These are phyloP conservation scores for Parelbella ahira DNA, from an alignment of 2,888 invertebrate species.

Conservation along the genomic window DNA sequence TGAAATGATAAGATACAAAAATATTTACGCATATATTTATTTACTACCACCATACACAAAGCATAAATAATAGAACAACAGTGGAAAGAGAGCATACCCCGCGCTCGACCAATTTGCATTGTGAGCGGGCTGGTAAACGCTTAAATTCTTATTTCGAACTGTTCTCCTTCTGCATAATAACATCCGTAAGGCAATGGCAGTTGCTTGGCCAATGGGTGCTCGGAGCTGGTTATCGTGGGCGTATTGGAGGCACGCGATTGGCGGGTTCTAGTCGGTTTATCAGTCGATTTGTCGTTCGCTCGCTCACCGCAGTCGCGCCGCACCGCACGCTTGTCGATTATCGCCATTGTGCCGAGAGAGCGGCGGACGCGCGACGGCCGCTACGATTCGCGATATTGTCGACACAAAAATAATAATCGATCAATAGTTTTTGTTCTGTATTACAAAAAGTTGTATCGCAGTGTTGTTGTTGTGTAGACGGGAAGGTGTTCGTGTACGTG, in stretches of 20 bases:
- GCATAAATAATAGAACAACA: conserved; percentile 34
- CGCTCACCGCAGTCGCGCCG: conserved; percentile 71
- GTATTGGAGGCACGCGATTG: conserved; percentile 62
- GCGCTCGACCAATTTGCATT: conserved; percentile 76
- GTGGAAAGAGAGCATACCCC: conserved; percentile 60
- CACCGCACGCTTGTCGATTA: conserved; percentile 76
- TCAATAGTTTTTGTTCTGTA: conserved; percentile 47
- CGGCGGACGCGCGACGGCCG: conserved; percentile 51
- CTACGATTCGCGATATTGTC: conserved; percentile 53
- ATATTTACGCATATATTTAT: neutral
- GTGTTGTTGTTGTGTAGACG: conserved; percentile 50
- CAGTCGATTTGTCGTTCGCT: conserved; percentile 74
- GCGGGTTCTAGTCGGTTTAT: conserved; percentile 61
- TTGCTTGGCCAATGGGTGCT: conserved; percentile 73
- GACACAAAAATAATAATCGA: conserved; percentile 47
- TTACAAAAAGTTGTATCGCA: conserved; percentile 41
- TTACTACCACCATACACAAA: conserved; percentile 29
- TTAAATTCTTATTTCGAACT: conserved; percentile 76
- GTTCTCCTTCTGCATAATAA: conserved; percentile 78
- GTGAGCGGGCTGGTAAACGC: conserved; percentile 72
- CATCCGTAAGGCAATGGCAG: conserved; percentile 78
- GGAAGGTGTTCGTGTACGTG: conserved; percentile 40
- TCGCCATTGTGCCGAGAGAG: conserved; percentile 73
- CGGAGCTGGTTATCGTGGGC: conserved; percentile 68
- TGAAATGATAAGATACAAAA: neutral